Evolutionary conservation across 2,888 invertebrate species (phyloP).

Genomic region (Ormyrus pomaceus): DNA sequence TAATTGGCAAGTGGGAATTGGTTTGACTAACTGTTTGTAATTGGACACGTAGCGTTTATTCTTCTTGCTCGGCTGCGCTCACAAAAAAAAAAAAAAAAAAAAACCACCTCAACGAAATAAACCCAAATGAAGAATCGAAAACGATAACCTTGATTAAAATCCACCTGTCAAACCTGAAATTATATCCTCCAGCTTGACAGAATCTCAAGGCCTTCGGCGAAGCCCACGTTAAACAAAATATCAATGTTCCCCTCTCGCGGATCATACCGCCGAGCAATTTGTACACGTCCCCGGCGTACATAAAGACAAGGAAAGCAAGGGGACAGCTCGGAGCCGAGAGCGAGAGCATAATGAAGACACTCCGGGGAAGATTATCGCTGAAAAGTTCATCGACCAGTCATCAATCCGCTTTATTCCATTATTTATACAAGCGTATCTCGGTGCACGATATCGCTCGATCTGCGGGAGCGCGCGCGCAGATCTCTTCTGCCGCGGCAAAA

Average conservation of each 20-base stretch:
- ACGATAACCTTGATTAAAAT: too few species aligned
- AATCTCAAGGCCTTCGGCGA: too few species aligned
- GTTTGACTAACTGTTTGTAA: conserved; percentile 28
- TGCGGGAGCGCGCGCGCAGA: neutral
- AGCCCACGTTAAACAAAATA: too few species aligned
- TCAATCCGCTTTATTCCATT: conserved; percentile 36
- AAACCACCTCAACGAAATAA: neutral
- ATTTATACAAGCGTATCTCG: conserved; percentile 45
- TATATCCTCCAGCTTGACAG: too few species aligned
- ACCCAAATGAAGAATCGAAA: neutral
- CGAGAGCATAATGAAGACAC: conserved; percentile 31
- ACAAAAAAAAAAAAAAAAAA: too few species aligned
- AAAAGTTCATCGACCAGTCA: conserved; percentile 40
- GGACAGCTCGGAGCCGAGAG: too few species aligned
- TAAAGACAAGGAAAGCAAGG: too few species aligned
- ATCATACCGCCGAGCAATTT: too few species aligned
- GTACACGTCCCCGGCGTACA: too few species aligned
- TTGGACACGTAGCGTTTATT: conserved; percentile 23
- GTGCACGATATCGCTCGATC: conserved; percentile 19
- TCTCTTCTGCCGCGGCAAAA: conserved; percentile 30
- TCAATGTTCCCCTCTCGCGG: too few species aligned
- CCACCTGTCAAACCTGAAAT: too few species aligned
- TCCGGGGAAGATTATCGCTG: neutral
- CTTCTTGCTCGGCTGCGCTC: neutral
- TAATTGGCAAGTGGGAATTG: conserved; percentile 29